Percentiles rank a stretch among this genome's conserved stretches.
Conservation (phyloP, 1,140 invertebrate species). For the Macrobrachium rosenbergii region DNA sequence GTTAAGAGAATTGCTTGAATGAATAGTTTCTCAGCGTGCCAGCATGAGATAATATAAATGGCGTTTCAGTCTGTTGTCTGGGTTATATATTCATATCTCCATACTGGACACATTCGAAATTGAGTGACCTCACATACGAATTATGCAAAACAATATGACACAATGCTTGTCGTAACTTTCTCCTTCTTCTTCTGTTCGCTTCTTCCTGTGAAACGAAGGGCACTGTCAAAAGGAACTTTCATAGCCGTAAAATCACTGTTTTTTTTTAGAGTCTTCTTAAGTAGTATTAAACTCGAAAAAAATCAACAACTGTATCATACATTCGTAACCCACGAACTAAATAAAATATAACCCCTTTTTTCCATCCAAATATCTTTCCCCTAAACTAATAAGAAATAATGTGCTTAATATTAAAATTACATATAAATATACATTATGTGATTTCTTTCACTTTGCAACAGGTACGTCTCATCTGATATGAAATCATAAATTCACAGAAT, state of each 20-base stretch:
- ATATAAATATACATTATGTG: constrained; percentile 21
- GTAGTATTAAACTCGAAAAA: constrained; percentile 36
- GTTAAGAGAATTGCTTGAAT: too few species aligned
- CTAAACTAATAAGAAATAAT: constrained; percentile 36
- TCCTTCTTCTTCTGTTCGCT: neutral
- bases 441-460: constrained; percentile 18
- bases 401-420: constrained; percentile 34
- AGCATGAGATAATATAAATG: too few species aligned
- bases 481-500: neutral
- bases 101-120: too few species aligned
- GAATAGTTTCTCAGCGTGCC: too few species aligned
- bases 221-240: constrained; percentile 57
- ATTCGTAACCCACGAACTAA: neutral
- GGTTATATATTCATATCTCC: too few species aligned
- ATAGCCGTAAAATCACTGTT: constrained; percentile 42
- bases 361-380: neutral
- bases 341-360: constrained; percentile 16
- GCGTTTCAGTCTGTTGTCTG: too few species aligned
- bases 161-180: too few species aligned
- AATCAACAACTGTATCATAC: constrained; percentile 47
- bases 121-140: too few species aligned
- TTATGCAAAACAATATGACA: too few species aligned
- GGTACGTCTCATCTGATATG: constrained; percentile 5
- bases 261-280: constrained; percentile 28
- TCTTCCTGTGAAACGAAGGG: constrained; percentile 43